Conservation (phyloP, 2,888 invertebrate species). For the Rhingia campestris region DNA sequence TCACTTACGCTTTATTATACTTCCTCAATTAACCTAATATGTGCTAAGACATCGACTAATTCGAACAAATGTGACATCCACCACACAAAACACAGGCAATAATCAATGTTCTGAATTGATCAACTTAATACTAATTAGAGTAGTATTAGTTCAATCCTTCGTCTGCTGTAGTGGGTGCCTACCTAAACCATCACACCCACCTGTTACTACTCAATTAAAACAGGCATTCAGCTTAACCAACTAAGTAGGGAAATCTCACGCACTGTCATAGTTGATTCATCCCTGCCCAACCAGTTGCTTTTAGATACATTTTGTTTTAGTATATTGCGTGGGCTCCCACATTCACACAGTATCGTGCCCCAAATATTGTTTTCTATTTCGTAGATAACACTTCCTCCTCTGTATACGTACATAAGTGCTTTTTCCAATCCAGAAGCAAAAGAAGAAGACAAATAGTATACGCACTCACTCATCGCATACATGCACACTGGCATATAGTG, state of each 20-base stretch:
- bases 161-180: background rate
- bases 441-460: constrained; percentile 3
- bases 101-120: background rate
- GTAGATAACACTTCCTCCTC: constrained; percentile 64
- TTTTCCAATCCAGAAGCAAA: constrained; percentile 21
- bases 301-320: constrained; percentile 24
- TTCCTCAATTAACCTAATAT: no score
- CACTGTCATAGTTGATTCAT: constrained; percentile 19
- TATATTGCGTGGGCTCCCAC: constrained; percentile 48
- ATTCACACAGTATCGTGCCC: constrained; percentile 37
- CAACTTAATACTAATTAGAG: constrained; percentile 7
- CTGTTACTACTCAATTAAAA: constrained; percentile 7
- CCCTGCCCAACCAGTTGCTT: constrained; percentile 35
- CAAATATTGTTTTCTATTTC: constrained; percentile 60
- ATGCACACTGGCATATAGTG: constrained; percentile 7
- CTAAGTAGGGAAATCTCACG: constrained; percentile 29
- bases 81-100: no score
- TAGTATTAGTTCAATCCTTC: background rate
- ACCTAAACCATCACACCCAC: constrained; percentile 18
- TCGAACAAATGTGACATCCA: no score
- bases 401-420: constrained; percentile 8
- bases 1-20: no score
- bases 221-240: background rate
- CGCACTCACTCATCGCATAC: constrained; percentile 41
- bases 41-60: no score